phyloP scores from a whole-genome alignment of 2,888 invertebrate genomes.

The Ametastegia equiseti region DNA sequence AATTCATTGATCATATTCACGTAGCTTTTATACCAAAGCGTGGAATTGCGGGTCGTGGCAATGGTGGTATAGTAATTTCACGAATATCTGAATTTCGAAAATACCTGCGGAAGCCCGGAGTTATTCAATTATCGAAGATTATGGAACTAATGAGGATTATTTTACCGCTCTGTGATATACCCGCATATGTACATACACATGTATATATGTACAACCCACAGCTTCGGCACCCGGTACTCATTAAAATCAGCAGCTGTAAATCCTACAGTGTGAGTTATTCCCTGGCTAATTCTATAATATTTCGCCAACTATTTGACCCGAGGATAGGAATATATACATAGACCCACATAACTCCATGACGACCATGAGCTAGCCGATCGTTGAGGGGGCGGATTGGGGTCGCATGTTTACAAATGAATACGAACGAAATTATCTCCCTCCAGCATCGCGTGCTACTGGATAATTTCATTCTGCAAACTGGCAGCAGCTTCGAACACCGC shows the following conservation, averaged over 20 bases:
- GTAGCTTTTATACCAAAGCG: neutral
- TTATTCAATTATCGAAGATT: conserved; percentile 22
- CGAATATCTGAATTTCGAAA: neutral
- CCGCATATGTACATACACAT: neutral
- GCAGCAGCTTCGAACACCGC: conserved; percentile 10
- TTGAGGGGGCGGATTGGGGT: conserved; percentile 9
- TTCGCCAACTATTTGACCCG: conserved; percentile 31
- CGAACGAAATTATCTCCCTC: conserved; percentile 41
- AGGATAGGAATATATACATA: neutral
- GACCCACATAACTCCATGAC: conserved; percentile 2
- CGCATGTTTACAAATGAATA: conserved; percentile 45
- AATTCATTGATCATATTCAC: too few relatives aligned
- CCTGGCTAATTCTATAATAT: conserved; percentile 11
- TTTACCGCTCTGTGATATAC: neutral
- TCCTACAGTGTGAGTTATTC: neutral
- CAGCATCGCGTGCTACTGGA: conserved; percentile 40
- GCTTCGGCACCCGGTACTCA: neutral
- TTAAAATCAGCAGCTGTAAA: conserved; percentile 30
- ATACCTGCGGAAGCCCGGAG: neutral
- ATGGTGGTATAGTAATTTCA: neutral
- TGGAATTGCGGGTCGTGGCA: neutral
- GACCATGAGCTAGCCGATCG: neutral
- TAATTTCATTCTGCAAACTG: conserved; percentile 43
- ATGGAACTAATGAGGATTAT: conserved; percentile 11
- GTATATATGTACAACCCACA: neutral